These are phyloP conservation scores for Antitype chi DNA, from an alignment of 2,888 invertebrate genomes.

Conservation along the genomic window DNA sequence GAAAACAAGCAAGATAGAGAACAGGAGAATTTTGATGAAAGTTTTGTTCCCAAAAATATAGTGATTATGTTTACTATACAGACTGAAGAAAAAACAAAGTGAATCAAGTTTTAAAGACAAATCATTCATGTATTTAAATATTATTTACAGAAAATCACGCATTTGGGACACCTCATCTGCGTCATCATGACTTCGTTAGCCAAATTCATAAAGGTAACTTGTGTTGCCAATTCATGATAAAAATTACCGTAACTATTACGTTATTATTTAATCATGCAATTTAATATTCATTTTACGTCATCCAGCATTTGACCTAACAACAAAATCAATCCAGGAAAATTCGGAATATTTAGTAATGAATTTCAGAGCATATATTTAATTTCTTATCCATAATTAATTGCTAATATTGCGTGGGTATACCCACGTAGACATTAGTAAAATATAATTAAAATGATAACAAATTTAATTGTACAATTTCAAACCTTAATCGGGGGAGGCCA, in stretches of 20 bases:
- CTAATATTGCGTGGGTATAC: not conserved
- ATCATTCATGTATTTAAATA: not conserved
- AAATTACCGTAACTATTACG: not conserved
- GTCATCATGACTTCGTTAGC: not conserved
- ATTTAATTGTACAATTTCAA: not conserved
- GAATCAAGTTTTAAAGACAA: not conserved
- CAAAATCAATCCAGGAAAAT: conserved; percentile 39
- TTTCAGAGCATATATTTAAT: not conserved
- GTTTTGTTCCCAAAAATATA: not conserved
- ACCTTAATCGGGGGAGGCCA: not conserved
- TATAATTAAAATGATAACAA: conserved; percentile 16
- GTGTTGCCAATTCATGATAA: not conserved
- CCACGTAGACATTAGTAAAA: not conserved
- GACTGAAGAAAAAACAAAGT: not conserved
- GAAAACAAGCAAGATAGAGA: not conserved
- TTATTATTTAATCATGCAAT: not conserved
- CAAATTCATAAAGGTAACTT: not conserved
- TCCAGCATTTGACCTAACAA: conserved; percentile 9
- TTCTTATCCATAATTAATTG: conserved; percentile 9
- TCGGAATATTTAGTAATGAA: conserved; percentile 1
- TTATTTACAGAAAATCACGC: not conserved
- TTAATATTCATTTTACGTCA: conserved; percentile 13
- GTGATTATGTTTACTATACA: not conserved
- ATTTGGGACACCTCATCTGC: not conserved
- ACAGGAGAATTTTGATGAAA: not conserved